A percentile compares a stretch with the other conserved stretches of the same genome.
Evolutionary conservation across 2,113 vertebrate genomes (phyloP).

Genomic region (Scomber japonicus): DNA sequence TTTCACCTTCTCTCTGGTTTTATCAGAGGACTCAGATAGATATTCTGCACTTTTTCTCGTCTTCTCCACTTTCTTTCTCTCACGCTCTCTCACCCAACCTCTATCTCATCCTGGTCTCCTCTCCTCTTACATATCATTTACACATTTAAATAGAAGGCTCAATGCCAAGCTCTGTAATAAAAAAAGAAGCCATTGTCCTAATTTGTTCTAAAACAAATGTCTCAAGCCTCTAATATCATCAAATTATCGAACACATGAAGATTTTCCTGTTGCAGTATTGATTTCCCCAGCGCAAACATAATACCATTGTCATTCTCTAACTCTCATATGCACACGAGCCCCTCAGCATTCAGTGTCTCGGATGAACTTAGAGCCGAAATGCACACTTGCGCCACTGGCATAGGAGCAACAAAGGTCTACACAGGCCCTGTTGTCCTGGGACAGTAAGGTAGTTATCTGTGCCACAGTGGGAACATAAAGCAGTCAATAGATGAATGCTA

Average conservation of each 20-base stretch:
- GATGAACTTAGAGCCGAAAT: constrained; percentile 76
- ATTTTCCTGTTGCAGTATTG: constrained; percentile 57
- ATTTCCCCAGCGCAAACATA: constrained; percentile 57
- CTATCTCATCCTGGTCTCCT: constrained; percentile 39
- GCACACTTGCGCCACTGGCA: constrained; percentile 79
- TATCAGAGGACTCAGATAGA: neutral
- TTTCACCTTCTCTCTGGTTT: constrained; percentile 5
- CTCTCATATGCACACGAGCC: constrained; percentile 60
- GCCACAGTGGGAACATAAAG: constrained; percentile 79
- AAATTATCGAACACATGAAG: constrained; percentile 55
- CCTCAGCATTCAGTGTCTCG: constrained; percentile 62
- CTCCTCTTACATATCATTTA: constrained; percentile 45
- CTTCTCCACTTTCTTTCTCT: constrained; percentile 30
- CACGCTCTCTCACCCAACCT: constrained; percentile 39
- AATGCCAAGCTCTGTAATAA: constrained; percentile 13
- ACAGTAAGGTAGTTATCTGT: constrained; percentile 81
- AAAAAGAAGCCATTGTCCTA: constrained; percentile 51
- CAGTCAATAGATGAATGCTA: constrained; percentile 82
- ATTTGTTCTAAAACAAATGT: constrained; percentile 44
- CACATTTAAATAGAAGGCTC: constrained; percentile 46
- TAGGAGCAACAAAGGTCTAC: constrained; percentile 77
- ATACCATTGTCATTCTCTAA: constrained; percentile 37
- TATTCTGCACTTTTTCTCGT: constrained; percentile 4
- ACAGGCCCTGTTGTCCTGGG: constrained; percentile 78
- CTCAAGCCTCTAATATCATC: constrained; percentile 47